Conservation (phyloP, 2,797 vertebrate species). For the Myripristis jacobus region DNA sequence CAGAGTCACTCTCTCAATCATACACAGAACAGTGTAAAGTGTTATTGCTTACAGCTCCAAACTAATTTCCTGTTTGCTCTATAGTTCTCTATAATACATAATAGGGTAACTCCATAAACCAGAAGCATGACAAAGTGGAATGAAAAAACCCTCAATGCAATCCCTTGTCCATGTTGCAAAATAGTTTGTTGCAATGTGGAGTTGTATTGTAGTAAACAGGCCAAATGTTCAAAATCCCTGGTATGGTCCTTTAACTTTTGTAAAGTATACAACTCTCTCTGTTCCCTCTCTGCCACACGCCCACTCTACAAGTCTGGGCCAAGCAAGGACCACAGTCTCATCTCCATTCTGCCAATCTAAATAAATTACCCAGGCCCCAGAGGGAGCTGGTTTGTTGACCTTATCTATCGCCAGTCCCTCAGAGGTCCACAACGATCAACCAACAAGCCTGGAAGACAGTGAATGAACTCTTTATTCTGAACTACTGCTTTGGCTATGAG, state of each 20-base stretch:
- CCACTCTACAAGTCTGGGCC: not conserved
- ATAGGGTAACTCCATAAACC: not conserved
- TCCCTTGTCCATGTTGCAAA: not conserved
- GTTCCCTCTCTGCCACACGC: not conserved
- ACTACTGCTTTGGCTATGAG: constrained; percentile 6
- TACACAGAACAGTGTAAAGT: too few relatives aligned
- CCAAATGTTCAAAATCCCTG: too few relatives aligned
- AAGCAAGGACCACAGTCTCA: constrained; percentile 5
- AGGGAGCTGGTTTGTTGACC: constrained; percentile 32
- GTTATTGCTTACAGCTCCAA: too few relatives aligned
- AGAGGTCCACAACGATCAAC: constrained; percentile 13
- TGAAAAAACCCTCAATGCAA: not conserved
- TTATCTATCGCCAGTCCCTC: constrained; percentile 25
- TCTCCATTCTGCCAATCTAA: constrained; percentile 38
- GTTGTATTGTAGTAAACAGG: too few relatives aligned
- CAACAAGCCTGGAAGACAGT: constrained; percentile 4
- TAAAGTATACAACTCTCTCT: not conserved
- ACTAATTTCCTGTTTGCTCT: too few relatives aligned
- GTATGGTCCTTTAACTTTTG: too few relatives aligned
- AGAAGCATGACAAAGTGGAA: not conserved
- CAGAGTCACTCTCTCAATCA: not conserved
- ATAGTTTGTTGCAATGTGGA: too few relatives aligned
- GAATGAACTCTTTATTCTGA: constrained; percentile 31
- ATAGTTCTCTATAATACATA: not conserved
- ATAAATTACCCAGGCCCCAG: constrained; percentile 48